Percentiles rank a stretch among this genome's conserved stretches.
phyloP scores from a whole-genome alignment of 2,888 invertebrate species.

The Sminthurides aquaticus region DNA sequence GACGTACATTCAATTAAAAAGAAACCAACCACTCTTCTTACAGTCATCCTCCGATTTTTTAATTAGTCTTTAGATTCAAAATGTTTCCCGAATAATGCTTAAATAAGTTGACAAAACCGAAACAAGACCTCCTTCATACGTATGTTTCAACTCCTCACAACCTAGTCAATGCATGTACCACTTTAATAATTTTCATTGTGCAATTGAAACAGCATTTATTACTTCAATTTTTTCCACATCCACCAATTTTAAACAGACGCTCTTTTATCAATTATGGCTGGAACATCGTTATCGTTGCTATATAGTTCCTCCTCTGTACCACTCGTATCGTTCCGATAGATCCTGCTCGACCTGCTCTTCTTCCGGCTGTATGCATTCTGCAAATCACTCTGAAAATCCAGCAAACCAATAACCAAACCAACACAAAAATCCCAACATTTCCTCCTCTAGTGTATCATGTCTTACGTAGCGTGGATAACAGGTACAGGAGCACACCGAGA shows the following conservation, averaged over 20 bases:
- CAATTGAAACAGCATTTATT: too few species aligned
- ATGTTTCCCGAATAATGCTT: too few species aligned
- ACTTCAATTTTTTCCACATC: too few species aligned
- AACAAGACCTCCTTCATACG: too few species aligned
- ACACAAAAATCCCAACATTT: not conserved
- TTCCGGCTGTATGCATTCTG: conserved; percentile 38
- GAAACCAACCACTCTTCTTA: too few species aligned
- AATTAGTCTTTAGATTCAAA: too few species aligned
- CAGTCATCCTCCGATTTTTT: too few species aligned
- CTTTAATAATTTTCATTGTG: too few species aligned
- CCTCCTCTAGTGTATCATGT: not conserved
- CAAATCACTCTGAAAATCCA: conserved; percentile 34
- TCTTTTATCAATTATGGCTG: conserved; percentile 42
- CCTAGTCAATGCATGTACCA: too few species aligned
- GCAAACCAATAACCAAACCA: conserved; percentile 13
- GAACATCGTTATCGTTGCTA: conserved; percentile 39
- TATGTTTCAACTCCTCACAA: too few species aligned
- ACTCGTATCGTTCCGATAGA: conserved; percentile 40
- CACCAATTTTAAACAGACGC: conserved; percentile 42
- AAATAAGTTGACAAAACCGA: too few species aligned
- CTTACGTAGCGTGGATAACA: conserved; percentile 42
- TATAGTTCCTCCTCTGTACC: conserved; percentile 43
- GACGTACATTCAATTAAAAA: too few species aligned
- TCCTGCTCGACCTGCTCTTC: conserved; percentile 37
- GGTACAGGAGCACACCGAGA: conserved; percentile 40